phyloP scores from a whole-genome alignment of 1,140 invertebrate species.

The Drosophila pseudoananassae region DNA sequence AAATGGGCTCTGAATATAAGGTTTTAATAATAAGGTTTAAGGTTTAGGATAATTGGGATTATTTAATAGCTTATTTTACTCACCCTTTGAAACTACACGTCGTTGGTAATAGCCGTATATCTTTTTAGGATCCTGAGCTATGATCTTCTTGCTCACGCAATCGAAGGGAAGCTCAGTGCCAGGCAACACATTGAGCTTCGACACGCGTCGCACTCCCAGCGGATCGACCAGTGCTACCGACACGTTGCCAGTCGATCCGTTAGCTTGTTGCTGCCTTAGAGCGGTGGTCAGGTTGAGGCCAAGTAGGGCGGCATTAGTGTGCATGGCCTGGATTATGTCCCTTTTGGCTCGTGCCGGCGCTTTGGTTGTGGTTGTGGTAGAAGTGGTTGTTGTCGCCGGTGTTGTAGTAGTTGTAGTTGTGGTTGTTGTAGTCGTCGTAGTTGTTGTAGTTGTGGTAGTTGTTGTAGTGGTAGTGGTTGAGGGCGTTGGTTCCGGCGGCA shows the following conservation, averaged over 20 bases:
- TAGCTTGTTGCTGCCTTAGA: constrained; percentile 61
- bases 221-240: constrained; percentile 64
- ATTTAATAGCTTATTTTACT: constrained; percentile 4
- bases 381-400: constrained; percentile 53
- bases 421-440: constrained; percentile 85
- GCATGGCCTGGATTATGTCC: constrained; percentile 67
- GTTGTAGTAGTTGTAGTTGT: constrained; percentile 84
- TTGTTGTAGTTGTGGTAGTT: constrained; percentile 85
- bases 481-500: constrained; percentile 86
- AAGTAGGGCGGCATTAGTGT: constrained; percentile 63
- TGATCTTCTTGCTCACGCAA: constrained; percentile 86
- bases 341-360: constrained; percentile 55
- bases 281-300: constrained; percentile 62
- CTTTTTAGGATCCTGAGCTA: constrained; percentile 87
- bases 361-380: constrained; percentile 46
- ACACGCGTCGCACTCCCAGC: constrained; percentile 44
- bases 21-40: too few relatives aligned
- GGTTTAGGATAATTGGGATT: too few relatives aligned
- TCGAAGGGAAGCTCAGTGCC: constrained; percentile 85
- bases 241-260: constrained; percentile 18
- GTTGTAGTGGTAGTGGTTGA: constrained; percentile 86
- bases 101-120: constrained; percentile 90
- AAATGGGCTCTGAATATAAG: constrained; percentile 87
- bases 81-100: constrained; percentile 87
- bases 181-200: constrained; percentile 29